phyloP scores from a whole-genome alignment of 1,140 invertebrate species.

The Diabrotica undecimpunctata region DNA sequence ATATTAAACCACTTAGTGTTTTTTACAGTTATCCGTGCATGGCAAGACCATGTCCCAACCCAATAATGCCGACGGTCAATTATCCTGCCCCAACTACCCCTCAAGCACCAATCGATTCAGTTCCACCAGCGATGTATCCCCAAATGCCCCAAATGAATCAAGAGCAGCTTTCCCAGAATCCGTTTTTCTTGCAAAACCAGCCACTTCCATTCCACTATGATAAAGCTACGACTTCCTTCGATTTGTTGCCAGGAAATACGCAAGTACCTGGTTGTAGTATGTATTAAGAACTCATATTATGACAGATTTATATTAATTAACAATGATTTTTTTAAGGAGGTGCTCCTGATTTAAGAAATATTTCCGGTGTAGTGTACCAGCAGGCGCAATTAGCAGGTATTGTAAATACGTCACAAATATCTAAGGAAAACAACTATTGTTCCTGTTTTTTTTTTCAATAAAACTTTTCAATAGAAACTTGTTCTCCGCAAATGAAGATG shows the following conservation, averaged over 20 bases:
- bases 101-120: conserved; percentile 17
- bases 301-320: neutral
- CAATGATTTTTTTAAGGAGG: conserved; percentile 17
- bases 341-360: conserved; percentile 20
- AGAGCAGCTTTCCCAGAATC: conserved; percentile 17
- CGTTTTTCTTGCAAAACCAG: conserved; percentile 17
- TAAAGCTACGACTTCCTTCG: conserved; percentile 24
- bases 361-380: neutral
- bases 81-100: conserved; percentile 21
- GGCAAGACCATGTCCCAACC: conserved; percentile 3
- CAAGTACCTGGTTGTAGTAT: conserved; percentile 20
- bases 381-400: neutral
- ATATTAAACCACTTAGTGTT: neutral
- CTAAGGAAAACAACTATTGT: no score
- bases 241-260: conserved; percentile 14
- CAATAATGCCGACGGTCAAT: conserved; percentile 9
- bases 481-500: no score
- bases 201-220: conserved; percentile 27
- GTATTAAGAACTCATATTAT: neutral
- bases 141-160: conserved; percentile 18
- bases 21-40: conserved; percentile 6
- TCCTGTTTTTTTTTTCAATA: no score
- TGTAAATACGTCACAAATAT: no score
- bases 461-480: no score
- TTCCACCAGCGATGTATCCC: conserved; percentile 7